A percentile compares a stretch with the other conserved stretches of the same genome.
phyloP scores from a whole-genome alignment of 2,113 vertebrate species.

The Nymphicus hollandicus region DNA sequence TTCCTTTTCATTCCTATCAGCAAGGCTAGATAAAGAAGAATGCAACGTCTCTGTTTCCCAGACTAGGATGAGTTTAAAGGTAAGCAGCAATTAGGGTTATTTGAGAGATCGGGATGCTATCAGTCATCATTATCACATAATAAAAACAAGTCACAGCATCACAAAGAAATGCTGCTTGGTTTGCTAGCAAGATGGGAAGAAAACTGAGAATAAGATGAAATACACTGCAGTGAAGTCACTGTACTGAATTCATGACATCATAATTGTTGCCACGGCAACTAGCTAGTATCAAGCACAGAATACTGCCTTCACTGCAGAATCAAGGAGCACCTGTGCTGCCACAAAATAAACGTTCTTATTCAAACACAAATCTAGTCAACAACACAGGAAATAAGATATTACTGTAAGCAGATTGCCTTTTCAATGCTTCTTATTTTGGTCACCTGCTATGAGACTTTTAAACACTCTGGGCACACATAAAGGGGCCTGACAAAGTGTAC shows the following conservation, averaged over 20 bases:
- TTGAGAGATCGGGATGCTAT: neutral
- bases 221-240: constrained; percentile 65
- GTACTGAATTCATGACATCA: constrained; percentile 65
- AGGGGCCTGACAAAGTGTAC: neutral
- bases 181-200: neutral
- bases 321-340: constrained; percentile 21
- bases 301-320: constrained; percentile 39
- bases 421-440: neutral
- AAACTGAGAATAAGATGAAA: constrained; percentile 42
- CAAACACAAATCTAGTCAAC: constrained; percentile 21
- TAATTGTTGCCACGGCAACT: constrained; percentile 56
- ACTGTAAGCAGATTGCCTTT: neutral
- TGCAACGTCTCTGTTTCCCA: neutral
- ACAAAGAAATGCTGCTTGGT: neutral
- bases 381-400: constrained; percentile 26
- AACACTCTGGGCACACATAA: neutral
- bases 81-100: neutral
- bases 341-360: constrained; percentile 47
- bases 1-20: neutral
- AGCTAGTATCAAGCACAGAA: constrained; percentile 30
- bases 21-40: neutral
- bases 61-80: neutral
- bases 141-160: neutral
- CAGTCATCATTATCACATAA: neutral
- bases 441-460: constrained; percentile 1